Evolutionary conservation across 2,888 invertebrate species (phyloP).

Genomic region (Eupelmus urozonus): DNA sequence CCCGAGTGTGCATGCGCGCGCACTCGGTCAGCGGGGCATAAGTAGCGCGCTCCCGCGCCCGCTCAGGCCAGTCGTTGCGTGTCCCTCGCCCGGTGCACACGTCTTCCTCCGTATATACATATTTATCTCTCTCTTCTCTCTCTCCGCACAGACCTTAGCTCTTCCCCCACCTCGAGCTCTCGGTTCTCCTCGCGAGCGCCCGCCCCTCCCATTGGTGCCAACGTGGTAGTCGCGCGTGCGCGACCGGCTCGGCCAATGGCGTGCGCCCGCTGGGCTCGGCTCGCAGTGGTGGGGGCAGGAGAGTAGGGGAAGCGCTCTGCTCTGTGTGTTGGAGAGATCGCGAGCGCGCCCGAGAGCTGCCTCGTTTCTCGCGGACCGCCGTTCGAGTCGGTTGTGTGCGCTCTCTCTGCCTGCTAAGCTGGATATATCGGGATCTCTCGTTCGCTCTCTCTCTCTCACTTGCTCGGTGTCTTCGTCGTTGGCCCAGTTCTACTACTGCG

Average conservation of each 20-base stretch:
- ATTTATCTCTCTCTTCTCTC: background rate
- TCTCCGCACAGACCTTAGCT: background rate
- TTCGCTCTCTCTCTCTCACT: conserved; percentile 12
- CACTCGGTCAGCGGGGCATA: conserved; percentile 63
- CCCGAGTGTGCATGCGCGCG: conserved; percentile 16
- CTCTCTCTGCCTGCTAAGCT: conserved; percentile 54
- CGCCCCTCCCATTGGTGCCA: conserved; percentile 4
- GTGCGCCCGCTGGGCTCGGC: conserved; percentile 25
- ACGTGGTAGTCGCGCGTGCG: conserved; percentile 32
- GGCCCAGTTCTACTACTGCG: too few relatives aligned
- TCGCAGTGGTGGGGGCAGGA: conserved; percentile 42
- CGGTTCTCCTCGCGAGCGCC: background rate
- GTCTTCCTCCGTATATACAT: background rate
- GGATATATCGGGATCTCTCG: conserved; percentile 20
- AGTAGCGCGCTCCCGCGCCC: conserved; percentile 72
- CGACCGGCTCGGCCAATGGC: conserved; percentile 40
- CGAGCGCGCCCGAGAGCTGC: conserved; percentile 62
- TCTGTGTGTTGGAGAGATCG: conserved; percentile 38
- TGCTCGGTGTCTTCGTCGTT: background rate
- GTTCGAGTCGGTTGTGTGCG: conserved; percentile 71
- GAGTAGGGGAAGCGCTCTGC: conserved; percentile 9
- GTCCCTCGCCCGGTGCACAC: conserved; percentile 65
- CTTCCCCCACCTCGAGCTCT: background rate
- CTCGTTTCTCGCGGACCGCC: conserved; percentile 75
- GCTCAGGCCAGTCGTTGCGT: conserved; percentile 70